Evolutionary conservation across 2,797 vertebrate genomes (phyloP), one percentile per base, ranked within the genome.

Genomic region (Xenopus petersii): DNA sequence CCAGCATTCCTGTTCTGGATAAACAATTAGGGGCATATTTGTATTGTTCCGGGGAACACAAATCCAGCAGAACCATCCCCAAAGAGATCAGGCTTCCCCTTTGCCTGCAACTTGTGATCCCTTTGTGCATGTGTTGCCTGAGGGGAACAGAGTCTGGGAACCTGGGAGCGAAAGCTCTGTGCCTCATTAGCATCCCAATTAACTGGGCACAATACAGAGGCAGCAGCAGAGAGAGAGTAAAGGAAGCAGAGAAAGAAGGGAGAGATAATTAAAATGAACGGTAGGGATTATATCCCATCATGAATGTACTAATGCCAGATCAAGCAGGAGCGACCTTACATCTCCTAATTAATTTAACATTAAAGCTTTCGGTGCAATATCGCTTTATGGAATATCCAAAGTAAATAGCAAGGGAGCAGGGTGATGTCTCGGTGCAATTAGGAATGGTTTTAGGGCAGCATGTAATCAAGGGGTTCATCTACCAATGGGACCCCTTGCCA

Each of bases 61-160:
- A 92, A 89, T 86, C 87, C 87, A 67, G 76, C 24, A 72, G 86
- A 77, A 89, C 86, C 83, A 84, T 90, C 89, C 87, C 91, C 93
- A 91, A 93, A 93, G 90, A 84, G 91, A 93, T 93, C 92, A 90
- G 84, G 80, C 65, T n/a, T 80, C 82, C 82, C 82, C 82, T 83
- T 81, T 84, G 81, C 81, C 87, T 63, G 86, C 82, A 83, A 84
- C 77, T 83, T 87, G 85, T 94, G 93, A 94, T 94, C 93, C 89
- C 88, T 92, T 93, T 93, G 93, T 91, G 85, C 84, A 71, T 82
- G 83, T 87, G 79, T 83, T 80, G 84, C 88, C 85, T 83, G 87
- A 83, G 88, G 89, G 87, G 79, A 86, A 79, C 82, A 87, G 88
- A 88, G 86, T 89, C 90, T 93, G 92, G 91, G 91, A 91, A 92